Conservation (phyloP, 2,888 invertebrate genomes). For the Hypsopygia costalis region DNA sequence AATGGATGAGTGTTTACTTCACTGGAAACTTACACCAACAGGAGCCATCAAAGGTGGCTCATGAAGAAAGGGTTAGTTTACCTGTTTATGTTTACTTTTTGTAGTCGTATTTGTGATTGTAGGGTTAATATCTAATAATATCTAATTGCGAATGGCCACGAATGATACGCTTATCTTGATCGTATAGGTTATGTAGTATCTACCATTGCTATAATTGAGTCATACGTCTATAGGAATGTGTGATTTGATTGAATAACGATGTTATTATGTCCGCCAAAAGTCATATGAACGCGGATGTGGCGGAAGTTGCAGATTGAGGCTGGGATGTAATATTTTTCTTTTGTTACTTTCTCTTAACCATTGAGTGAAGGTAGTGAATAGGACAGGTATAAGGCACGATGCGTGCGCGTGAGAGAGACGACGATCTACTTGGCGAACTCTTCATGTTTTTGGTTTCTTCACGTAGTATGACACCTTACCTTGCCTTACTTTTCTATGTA, state of each 20-base stretch:
- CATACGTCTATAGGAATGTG: constrained; percentile 23
- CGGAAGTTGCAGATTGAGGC: constrained; percentile 49
- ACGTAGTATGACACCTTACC: constrained; percentile 32
- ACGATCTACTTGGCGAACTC: constrained; percentile 52
- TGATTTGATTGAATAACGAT: constrained; percentile 18
- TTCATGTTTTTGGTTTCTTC: constrained; percentile 37
- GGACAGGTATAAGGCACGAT: constrained; percentile 38
- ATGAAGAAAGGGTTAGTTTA: constrained; percentile 80
- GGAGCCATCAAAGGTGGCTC: constrained; percentile 75
- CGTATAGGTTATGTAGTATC: constrained; percentile 55
- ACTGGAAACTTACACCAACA: constrained; percentile 66
- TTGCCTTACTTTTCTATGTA: constrained; percentile 33
- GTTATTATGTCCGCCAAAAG: constrained; percentile 19
- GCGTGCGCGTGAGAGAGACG: constrained; percentile 47
- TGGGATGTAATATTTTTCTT: constrained; percentile 71
- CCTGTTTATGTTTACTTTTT: constrained; percentile 68
- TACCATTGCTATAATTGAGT: constrained; percentile 42
- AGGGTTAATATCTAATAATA: constrained; percentile 37
- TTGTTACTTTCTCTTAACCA: constrained; percentile 78
- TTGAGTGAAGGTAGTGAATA: constrained; percentile 73
- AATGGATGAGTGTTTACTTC: constrained; percentile 75
- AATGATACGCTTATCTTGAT: constrained; percentile 31
- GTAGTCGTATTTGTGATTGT: constrained; percentile 29
- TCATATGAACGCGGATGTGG: constrained; percentile 35
- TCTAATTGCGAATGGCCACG: constrained; percentile 35